A percentile compares a stretch with the other conserved stretches of the same genome.
phyloP scores from a whole-genome alignment of 2,797 vertebrate genomes.

The Parambassis ranga region DNA sequence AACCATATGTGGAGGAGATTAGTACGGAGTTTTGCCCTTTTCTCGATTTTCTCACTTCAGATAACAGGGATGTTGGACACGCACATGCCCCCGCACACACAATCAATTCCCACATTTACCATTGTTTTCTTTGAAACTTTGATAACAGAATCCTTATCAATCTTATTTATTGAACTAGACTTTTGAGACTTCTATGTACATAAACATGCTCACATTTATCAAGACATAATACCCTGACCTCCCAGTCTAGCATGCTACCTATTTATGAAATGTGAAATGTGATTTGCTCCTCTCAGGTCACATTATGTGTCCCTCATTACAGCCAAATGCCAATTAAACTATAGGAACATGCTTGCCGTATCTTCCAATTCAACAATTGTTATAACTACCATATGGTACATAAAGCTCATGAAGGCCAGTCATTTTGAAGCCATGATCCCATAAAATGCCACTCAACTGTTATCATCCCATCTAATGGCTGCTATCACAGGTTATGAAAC shows the following conservation, averaged over 20 bases:
- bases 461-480: too few species aligned
- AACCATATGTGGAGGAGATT: conserved; percentile 72
- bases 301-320: conserved; percentile 41
- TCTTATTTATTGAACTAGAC: conserved; percentile 14
- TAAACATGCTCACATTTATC: background rate
- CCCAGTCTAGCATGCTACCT: conserved; percentile 1
- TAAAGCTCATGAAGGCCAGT: too few species aligned
- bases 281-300: conserved; percentile 25
- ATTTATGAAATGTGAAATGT: background rate
- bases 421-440: too few species aligned
- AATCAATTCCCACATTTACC: conserved; percentile 43
- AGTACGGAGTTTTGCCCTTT: conserved; percentile 57
- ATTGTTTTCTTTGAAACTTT: conserved; percentile 55
- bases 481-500: too few species aligned
- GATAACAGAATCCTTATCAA: conserved; percentile 51
- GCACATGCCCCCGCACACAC: conserved; percentile 13
- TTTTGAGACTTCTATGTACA: background rate
- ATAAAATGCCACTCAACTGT: too few species aligned
- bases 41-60: conserved; percentile 56
- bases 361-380: too few species aligned
- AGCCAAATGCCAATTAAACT: conserved; percentile 54
- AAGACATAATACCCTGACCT: background rate
- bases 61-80: conserved; percentile 50
- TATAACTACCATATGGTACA: too few species aligned
- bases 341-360: too few species aligned